A percentile compares a stretch with the other conserved stretches of the same genome.
phyloP scores from a whole-genome alignment of 2,888 invertebrate genomes.

The Spatulosminthurus flaviceps region DNA sequence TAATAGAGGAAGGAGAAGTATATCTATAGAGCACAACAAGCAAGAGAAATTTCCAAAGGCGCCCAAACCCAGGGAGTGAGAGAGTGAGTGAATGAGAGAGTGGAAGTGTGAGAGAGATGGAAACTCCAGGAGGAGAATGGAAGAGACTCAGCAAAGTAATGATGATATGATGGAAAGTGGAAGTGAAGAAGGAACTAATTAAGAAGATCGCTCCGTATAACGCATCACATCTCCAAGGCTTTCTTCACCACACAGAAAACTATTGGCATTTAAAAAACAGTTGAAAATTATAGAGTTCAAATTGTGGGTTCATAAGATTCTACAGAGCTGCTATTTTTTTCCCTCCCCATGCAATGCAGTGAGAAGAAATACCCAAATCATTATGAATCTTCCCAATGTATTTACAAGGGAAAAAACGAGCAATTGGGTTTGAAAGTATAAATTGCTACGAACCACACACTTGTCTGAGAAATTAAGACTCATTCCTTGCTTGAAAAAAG shows the following conservation, averaged over 20 bases:
- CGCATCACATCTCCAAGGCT: not conserved
- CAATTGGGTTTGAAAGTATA: not conserved
- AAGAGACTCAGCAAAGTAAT: slow-evolving; percentile 20
- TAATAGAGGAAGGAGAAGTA: not conserved
- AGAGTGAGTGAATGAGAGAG: too few species aligned
- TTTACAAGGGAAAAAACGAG: not conserved
- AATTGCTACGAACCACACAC: not conserved
- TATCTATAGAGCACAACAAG: not conserved
- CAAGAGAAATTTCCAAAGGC: not conserved
- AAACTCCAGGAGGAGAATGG: not conserved
- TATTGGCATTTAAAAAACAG: not conserved
- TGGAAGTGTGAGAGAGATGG: not conserved
- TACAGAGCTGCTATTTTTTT: slow-evolving; percentile 21
- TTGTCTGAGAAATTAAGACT: not conserved
- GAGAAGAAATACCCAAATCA: slow-evolving; percentile 7
- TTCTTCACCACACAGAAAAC: not conserved
- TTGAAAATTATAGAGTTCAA: slow-evolving; percentile 18
- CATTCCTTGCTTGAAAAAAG: not conserved
- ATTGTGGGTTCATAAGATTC: slow-evolving; percentile 38
- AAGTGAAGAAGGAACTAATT: slow-evolving; percentile 39
- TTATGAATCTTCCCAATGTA: slow-evolving; percentile 1
- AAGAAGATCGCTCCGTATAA: slow-evolving; percentile 31
- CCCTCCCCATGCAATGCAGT: not conserved
- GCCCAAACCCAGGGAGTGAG: not conserved
- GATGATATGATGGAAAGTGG: slow-evolving; percentile 40